Evolutionary conservation across 30 jellyfish, hydroid and myxozoan species (phyloP), one percentile per base, ranked within the genome.

Genomic region (Nemopilema nomurai): DNA sequence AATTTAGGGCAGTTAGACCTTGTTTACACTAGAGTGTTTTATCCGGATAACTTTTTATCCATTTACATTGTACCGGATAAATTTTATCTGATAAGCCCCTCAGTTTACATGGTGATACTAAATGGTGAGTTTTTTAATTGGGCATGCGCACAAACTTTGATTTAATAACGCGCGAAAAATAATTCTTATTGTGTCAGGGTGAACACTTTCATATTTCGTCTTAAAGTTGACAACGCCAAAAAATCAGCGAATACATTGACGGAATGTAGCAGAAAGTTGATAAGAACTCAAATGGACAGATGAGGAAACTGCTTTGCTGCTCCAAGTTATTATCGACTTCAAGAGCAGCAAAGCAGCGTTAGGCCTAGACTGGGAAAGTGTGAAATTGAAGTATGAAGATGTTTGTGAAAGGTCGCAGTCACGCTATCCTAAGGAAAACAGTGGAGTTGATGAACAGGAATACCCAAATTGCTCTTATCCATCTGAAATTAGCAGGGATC

Each of bases 321-420:
- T n/a, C n/a, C n/a, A n/a, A n/a, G n/a, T n/a, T n/a, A n/a, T n/a
- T n/a, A n/a, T 1, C 13, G 57, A 41, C 13, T 41, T 6, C 6
- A 41, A 13, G 6, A 41, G 57, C 57, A 13, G 57, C 13, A 41
- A 41, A 41, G 57, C 57, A 41, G 13, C 57, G 57, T 41, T 3
- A 13, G 13, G 57, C 13, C 57, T 41, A 30, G 89, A 79, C 63
- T 79, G 81, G 89, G 89, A 79, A 32, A 64, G 70, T 1, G 53
- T 79, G 13, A 31, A 63, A 32, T 16, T 18, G n/a, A 79, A 79
- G 64, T 79, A 79, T 49, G 81, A 79, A n/a, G 89, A 79, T 25
- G 21, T 79, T 65, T 17, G 74, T 28, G 31, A 63, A 32, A 29
- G 32, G 50, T 67, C 65, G 24, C 67, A 21, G 0, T 29, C 33